A percentile compares a stretch with the other conserved stretches of the same genome.
Evolutionary conservation across 2,888 invertebrate species (phyloP).

Genomic region (Plemyria rubiginata): DNA sequence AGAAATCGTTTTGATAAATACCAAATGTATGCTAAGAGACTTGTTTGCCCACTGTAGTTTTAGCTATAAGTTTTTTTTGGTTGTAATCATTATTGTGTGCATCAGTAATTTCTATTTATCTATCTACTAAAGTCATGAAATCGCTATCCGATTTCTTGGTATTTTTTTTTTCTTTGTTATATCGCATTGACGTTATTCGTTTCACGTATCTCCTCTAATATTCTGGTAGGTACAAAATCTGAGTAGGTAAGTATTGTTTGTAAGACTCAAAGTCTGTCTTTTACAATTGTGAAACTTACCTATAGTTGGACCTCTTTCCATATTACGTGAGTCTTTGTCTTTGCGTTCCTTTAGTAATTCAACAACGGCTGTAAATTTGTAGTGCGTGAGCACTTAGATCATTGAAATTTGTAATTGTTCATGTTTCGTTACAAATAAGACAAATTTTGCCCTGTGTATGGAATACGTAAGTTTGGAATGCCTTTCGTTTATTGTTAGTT

Average conservation of each 20-base stretch:
- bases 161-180: too few species aligned
- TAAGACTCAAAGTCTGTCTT: not conserved
- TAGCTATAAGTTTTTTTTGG: too few species aligned
- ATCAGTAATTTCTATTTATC: too few species aligned
- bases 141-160: too few species aligned
- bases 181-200: too few species aligned
- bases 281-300: constrained; percentile 1
- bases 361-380: constrained; percentile 74
- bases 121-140: too few species aligned
- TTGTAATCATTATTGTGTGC: too few species aligned
- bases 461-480: constrained; percentile 58
- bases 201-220: too few species aligned
- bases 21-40: too few species aligned
- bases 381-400: constrained; percentile 68
- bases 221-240: too few species aligned
- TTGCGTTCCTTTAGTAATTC: constrained; percentile 59
- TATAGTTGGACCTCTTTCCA: constrained; percentile 54
- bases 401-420: constrained; percentile 66
- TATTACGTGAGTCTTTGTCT: constrained; percentile 65
- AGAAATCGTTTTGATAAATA: too few species aligned
- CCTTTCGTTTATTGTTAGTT: constrained; percentile 15
- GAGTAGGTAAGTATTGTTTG: not conserved
- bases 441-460: constrained; percentile 63
- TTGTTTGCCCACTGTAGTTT: too few species aligned
- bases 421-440: constrained; percentile 72